These are phyloP conservation scores for Marcusenius ussheri DNA, from an alignment of 2,113 vertebrate genomes.

Conservation along the genomic window DNA sequence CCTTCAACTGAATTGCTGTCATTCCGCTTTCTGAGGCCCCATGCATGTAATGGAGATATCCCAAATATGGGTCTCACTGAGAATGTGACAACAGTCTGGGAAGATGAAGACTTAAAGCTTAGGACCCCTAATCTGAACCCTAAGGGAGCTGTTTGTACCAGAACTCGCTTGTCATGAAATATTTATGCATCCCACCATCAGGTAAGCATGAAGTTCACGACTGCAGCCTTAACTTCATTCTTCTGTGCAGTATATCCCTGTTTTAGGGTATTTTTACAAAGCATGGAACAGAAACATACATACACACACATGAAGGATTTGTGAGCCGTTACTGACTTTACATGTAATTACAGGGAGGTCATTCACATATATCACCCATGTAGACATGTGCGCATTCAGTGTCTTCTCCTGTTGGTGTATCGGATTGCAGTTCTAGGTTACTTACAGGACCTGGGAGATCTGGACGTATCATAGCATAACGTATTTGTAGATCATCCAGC, in stretches of 20 bases:
- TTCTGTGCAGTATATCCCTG: background rate
- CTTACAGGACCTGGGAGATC: background rate
- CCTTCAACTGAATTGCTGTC: background rate
- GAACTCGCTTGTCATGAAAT: background rate
- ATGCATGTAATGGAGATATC: conserved; percentile 5
- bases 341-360: background rate
- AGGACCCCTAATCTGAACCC: background rate
- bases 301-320: background rate
- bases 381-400: background rate
- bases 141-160: background rate
- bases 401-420: background rate
- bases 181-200: background rate
- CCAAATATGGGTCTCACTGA: conserved; percentile 16
- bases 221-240: background rate
- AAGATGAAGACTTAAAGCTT: background rate
- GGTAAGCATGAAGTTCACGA: background rate
- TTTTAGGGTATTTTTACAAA: background rate
- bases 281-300: background rate
- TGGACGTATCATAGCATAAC: background rate
- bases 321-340: background rate
- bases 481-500: background rate
- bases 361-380: background rate
- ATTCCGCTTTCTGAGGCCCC: background rate
- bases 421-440: background rate
- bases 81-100: conserved; percentile 20